Conservation (phyloP, 2,113 vertebrate genomes). For the Herpailurus yagouaroundi region DNA sequence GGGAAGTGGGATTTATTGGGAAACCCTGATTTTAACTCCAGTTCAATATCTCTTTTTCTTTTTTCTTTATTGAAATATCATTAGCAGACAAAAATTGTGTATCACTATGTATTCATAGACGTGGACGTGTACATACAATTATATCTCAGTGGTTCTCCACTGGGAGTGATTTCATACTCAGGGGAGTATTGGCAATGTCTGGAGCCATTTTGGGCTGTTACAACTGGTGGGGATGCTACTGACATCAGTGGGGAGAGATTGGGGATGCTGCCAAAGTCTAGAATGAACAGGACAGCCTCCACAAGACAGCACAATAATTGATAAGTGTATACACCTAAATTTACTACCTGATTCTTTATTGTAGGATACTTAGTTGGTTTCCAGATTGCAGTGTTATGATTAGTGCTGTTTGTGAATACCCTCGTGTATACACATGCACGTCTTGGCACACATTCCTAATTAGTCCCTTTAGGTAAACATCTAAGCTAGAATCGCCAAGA, state of each 20-base stretch:
- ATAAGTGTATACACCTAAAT: rapidly evolving
- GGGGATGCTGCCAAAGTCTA: not conserved
- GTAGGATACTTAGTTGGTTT: not conserved
- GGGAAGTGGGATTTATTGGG: not conserved
- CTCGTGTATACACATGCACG: not conserved
- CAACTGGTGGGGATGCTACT: too few relatives aligned
- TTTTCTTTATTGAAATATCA: not conserved
- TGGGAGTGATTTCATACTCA: not conserved
- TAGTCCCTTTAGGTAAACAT: not conserved
- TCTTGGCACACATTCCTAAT: not conserved
- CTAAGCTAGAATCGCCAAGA: not conserved
- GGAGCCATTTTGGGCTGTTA: not conserved
- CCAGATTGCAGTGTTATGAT: rapidly evolving
- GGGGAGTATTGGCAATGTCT: not conserved
- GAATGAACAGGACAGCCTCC: not conserved
- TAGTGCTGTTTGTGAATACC: not conserved
- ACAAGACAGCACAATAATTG: rapidly evolving
- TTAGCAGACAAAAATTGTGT: not conserved
- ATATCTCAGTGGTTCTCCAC: not conserved
- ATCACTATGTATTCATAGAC: not conserved
- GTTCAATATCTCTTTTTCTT: not conserved
- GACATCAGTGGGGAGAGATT: not conserved
- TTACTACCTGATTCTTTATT: not conserved
- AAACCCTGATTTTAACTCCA: not conserved
- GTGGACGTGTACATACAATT: not conserved